Conservation (phyloP, 2,113 vertebrate species). For the Drymodes brunneopygia region DNA sequence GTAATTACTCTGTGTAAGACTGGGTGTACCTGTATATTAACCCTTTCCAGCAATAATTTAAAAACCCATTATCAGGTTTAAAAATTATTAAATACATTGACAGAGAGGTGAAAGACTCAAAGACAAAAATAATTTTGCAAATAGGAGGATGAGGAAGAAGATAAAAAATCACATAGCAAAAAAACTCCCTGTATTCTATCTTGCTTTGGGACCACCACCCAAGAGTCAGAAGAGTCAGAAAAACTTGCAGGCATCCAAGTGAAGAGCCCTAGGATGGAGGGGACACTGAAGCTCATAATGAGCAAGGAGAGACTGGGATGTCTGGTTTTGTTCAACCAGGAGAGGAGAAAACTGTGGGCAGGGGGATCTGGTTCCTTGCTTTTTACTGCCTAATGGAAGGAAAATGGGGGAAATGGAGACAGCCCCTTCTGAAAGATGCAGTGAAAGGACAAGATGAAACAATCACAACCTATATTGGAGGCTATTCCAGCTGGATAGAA, state of each 20-base stretch:
- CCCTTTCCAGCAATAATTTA: background rate
- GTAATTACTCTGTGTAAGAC: background rate
- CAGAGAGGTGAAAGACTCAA: background rate
- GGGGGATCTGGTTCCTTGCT: background rate
- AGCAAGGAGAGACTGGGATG: background rate
- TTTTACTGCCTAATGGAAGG: background rate
- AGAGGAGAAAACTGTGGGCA: background rate
- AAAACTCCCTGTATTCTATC: background rate
- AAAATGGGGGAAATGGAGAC: background rate
- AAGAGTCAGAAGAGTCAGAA: background rate
- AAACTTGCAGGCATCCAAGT: background rate
- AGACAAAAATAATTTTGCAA: background rate
- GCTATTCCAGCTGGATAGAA: background rate
- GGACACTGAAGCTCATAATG: background rate
- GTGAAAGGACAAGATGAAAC: background rate
- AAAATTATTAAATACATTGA: background rate
- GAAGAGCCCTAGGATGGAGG: background rate
- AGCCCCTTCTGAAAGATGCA: background rate
- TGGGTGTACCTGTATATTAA: background rate
- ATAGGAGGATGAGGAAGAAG: background rate
- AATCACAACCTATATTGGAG: rapidly evolving
- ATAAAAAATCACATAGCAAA: background rate
- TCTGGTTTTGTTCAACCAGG: background rate
- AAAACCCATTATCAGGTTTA: background rate
- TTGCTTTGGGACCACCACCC: background rate